Evolutionary conservation across 2,113 vertebrate species (phyloP), one percentile per base, ranked within the genome.

Genomic region (Percopsis transmontana): DNA sequence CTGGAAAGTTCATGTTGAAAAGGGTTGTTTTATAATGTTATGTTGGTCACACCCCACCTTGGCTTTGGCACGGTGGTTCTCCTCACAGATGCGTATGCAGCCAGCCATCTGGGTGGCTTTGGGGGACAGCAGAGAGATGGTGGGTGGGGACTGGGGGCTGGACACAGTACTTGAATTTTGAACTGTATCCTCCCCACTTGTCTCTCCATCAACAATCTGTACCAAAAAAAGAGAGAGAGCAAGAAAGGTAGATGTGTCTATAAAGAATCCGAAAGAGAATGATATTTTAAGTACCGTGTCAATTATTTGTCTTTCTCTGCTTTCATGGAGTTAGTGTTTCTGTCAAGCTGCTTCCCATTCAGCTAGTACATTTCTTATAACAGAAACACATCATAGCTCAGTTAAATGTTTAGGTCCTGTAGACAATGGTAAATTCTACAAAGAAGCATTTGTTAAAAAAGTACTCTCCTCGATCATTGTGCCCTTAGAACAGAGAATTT

Each of bases 31-130:
- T 20, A 18, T 3, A 24, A 8, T 27, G 21, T 24, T 21, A 3
- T 7, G 40, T 55, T 27, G 1, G 15, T n/a, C 38, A 14, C 12
- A 19, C 39, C 59, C 18, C 44, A 98, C 97, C 83, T 93, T 91
- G 50, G 93, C 94, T 85, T 92, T 94, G 83, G 92, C 73, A 21
- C 87, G 91, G 71, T 93, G 91, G 0, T 92, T 78, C 72, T 95
- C 82, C 57, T 97, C 92, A 2, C 93, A 95, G 78, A 91, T 85
- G 24, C 87, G 81, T 68, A 99, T 96, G 65, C 87, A 91, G 16
- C 95, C 95, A n/a, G 95, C 93, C 0, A 91, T 93, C 71, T 89
- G 89, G 11, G 91, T 90, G 2, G 89, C 90, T 87, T 90, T 93
- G 3, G 93, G 91, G 0, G 93, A 94, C 38, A 89, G 80, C 69